Base-by-base conservation (phyloP, 2,113 vertebrate genomes). In the Corythoichthys intestinalis region DNA sequence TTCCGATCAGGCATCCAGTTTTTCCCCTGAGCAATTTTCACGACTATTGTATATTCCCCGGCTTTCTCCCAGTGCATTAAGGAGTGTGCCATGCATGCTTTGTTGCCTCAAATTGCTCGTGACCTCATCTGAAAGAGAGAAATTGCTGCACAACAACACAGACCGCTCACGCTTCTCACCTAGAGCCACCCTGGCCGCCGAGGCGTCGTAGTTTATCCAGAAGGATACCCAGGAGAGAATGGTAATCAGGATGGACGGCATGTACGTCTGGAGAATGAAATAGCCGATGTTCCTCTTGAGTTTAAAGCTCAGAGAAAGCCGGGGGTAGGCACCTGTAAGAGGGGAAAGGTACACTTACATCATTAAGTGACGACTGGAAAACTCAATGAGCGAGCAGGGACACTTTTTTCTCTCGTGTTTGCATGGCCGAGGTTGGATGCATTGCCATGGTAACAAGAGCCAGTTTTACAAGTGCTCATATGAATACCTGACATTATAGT, bases 281-380 rank as follows among this genome's bases (percentile, higher is more conserved):
- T 98, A 98, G 76, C 96, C 96, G 72, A 98, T 97, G 89, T 98
- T 98, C 83, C 96, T 96, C 90, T 96, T 98, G 71, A 98, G 92
- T 85, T 95, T 97, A 91, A 98, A 98, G 90, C 96, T 97, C 83
- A 98, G 94, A 59, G 96, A 98, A 82, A 98, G 91, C 71, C 96
- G 94, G 76, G 96, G 96, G 77, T 98, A 98, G 86, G 95, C 94
- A 90, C 96, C 96, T 98, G 47, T 11, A 50, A 37, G 46, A 38
- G 4, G 20, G 35, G 61, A 6, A 7, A 63, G 54, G 39, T 37
- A 13, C 8, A 6, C 2, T 44, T 50, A 38, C 38, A 14, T 54
- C 5, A 34, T 65, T 1, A 52, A 58, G 47, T 9, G 4, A 41
- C n/a, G 38, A 69, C 35, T 11, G 4, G 5, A 57, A 70, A 41